Evolutionary conservation across 1,140 invertebrate species (phyloP), one percentile per base, ranked within the genome.

Genomic region (Pentalonia nigronervosa): DNA sequence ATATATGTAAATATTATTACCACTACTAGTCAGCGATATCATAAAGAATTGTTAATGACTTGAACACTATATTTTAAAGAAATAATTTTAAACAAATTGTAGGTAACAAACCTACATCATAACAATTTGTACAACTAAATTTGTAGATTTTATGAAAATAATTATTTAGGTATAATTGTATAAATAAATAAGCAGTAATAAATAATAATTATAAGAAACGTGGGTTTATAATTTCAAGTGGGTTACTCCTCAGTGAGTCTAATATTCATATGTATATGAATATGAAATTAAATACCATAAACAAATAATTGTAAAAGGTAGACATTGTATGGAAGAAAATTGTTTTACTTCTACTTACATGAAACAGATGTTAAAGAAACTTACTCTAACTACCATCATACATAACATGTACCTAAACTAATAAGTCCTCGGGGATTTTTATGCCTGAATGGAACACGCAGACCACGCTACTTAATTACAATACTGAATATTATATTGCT

Each of bases 401-500:
- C n/a, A 76, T 76, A 76, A 76, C 60, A 76, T 76, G 60, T n/a
- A 76, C 60, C 60, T n/a, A 67, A 67, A 76, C 60, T 76, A 76
- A 76, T 76, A 76, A 76, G 60, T 76, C 60, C 30, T 76, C 14
- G 30, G 60, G 60, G 60, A 76, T 76, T 76, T 76, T 76, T 76
- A 76, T 76, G 30, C 60, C 14, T 0, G 60, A n/a, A 76, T 76
- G 14, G 60, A 34, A 76, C n/a, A 76, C n/a, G 60, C 60, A 67
- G 11, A 14, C 60, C n/a, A 76, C 14, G 30, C n/a, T 76, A 76
- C 30, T 76, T 76, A 76, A 76, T 76, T 76, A 76, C n/a, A n/a
- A 76, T 76, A 76, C 60, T 76, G 60, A 76, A 76, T 76, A 76
- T 76, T 76, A 76, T 76, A 76, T 76, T n/a, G 60, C 14, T 76